These are phyloP conservation scores for Mesochorus sp. DNA, from an alignment of 2,888 invertebrate genomes.

Conservation along the genomic window DNA sequence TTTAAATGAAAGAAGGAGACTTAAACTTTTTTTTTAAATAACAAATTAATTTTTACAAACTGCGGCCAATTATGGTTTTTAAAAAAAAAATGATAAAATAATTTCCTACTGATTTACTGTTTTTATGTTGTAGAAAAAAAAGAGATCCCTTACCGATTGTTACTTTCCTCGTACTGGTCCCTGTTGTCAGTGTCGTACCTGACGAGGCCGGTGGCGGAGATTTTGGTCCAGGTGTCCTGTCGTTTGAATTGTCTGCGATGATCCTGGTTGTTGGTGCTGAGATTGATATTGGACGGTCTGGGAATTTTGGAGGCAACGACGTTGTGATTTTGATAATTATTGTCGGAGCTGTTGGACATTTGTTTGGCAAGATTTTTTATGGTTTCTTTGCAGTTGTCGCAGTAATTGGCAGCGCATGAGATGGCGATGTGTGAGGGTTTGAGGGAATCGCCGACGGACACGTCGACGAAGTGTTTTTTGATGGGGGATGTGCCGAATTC, in stretches of 20 bases:
- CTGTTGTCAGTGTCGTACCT: conserved; percentile 77
- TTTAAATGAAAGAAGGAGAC: no score
- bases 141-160: conserved; percentile 69
- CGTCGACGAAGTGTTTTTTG: conserved; percentile 82
- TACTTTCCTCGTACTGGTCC: conserved; percentile 75
- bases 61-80: no score
- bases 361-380: conserved; percentile 83
- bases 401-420: conserved; percentile 83
- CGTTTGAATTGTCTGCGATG: conserved; percentile 76
- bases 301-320: conserved; percentile 75
- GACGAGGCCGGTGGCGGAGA: conserved; percentile 70
- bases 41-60: no score
- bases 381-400: conserved; percentile 85
- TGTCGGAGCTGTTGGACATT: conserved; percentile 72
- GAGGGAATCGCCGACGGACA: conserved; percentile 83
- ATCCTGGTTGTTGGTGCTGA: conserved; percentile 68
- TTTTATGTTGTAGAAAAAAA: no score
- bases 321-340: conserved; percentile 65
- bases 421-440: conserved; percentile 83
- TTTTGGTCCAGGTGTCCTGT: conserved; percentile 80
- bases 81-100: not conserved
- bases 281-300: conserved; percentile 75
- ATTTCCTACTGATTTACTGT: no score
- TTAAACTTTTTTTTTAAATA: no score
- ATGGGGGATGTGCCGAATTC: conserved; percentile 79